phyloP scores from a whole-genome alignment of 2,113 vertebrate species.

The Leuciscus idus region DNA sequence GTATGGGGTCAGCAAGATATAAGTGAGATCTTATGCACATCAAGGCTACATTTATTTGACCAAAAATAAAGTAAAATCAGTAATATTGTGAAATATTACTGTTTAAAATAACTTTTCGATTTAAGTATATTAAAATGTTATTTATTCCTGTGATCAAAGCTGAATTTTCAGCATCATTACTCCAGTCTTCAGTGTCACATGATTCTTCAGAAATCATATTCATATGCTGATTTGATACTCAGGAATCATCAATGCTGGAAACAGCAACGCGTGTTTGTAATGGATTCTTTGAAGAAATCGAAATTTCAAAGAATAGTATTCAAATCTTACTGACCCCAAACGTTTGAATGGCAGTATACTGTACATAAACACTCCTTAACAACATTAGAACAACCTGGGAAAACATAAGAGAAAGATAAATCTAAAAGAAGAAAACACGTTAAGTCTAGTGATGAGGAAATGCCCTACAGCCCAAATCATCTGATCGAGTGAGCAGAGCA shows the following conservation, averaged over 20 bases:
- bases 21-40: not conserved
- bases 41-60: not conserved
- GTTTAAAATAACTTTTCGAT: too few species aligned
- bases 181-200: not conserved
- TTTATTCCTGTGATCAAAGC: not conserved
- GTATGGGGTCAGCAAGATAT: not conserved
- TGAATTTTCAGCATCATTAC: not conserved
- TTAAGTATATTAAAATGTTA: not conserved
- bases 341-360: too few species aligned
- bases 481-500: conserved; percentile 49
- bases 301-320: not conserved
- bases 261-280: not conserved
- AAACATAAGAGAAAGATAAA: not conserved
- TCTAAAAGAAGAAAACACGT: not conserved
- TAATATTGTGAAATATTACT: not conserved
- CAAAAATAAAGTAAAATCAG: not conserved
- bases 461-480: conserved; percentile 49
- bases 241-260: not conserved
- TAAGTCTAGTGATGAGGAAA: conserved; percentile 15
- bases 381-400: not conserved
- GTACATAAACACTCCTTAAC: too few species aligned
- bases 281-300: not conserved
- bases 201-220: not conserved
- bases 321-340: too few species aligned
- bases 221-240: not conserved